Base-by-base conservation (phyloP, 2,888 invertebrate genomes). In the Acrobasis repandana region DNA sequence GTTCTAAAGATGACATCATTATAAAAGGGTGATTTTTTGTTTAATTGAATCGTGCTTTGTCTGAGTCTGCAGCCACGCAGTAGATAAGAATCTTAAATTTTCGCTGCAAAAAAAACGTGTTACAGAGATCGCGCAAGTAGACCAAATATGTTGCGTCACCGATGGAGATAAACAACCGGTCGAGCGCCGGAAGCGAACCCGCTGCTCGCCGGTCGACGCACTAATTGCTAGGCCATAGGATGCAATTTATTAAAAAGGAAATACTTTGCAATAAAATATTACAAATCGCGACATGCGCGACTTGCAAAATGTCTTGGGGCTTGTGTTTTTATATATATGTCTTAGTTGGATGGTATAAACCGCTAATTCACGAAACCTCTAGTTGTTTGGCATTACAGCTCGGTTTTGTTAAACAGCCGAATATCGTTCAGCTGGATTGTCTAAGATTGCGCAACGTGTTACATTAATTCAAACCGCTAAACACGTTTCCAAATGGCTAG, bases 61-160 rank as follows among this genome's bases (percentile, higher is more conserved):
- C 38, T 38, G 49, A 20, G 14, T 34, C 15, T 33, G 49, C 36
- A 56, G 18, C 36, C 33, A 52, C 36, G 34, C 34, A 11, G 11
- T 15, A 51, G 60, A 60, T 60, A 60, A 52, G 33, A 47, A 60
- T 60, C 57, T 48, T 48, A 14, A 58, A 58, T 58, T 56, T 8
- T 56, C 36, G 59, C 57, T 58, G 48, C 56, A 60, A 52, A 59
- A n/a, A 61, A 76, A 76, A 65, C 63, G 60, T 64, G 72, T 77
- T 76, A 73, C 76, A 76, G 65, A 70, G 69, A 59, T 58, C 71
- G 69, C 67, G 68, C 69, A 75, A 72, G 70, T 73, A 75, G 69
- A 65, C 67, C 71, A 73, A 72, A 63, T 47, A 64, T 61, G 58
- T 77, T 71, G 67, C 72, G 67, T 77, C 73, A 72, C 62, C 58